Evolutionary conservation across 2,113 vertebrate genomes (phyloP), one percentile per base, ranked within the genome.

Genomic region (Otis tarda): DNA sequence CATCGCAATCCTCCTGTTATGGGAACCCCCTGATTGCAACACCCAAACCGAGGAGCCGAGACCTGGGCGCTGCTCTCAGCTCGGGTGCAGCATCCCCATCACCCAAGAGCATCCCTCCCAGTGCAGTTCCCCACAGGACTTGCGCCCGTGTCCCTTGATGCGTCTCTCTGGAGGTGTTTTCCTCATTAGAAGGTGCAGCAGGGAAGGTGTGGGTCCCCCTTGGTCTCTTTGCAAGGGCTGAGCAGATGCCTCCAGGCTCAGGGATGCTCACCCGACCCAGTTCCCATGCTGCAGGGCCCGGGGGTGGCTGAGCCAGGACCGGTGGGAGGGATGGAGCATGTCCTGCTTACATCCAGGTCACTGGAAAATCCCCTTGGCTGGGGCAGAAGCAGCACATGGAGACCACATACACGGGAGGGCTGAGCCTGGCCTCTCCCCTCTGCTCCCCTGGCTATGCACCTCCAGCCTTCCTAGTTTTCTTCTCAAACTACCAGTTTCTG

Each of bases 361-460:
- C 4, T 49, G 92, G 95, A 91, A 94, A 95, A 87, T 74, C 73
- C 69, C 77, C n/a, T 22, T 19, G 87, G 52, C 73, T 82, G 74
- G 69, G 60, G 18, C n/a, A 87, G 77, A 45, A 65, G 60, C 24
- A 22, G 60, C n/a, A 67, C 28, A 4, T 4, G 25, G 55, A 33
- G 78, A 67, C 12, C 47, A 24, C 41, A 7, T 1, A 45, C 55
- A 55, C 35, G 5, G 12, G 47, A 49, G 5, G 18, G 21, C 4
- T 1, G 2, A 65, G 50, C 60, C 18, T 0, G 1, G 52, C 37
- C 21, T 67, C 28, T 50, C 31, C 31, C 7, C 50, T 50, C 27
- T 2, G 1, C 28, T 57, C 17, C 55, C 19, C 7, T 9, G 23
- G 57, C 57, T 15, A 28, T 49, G 27, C 57, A 45, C 27, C 52